Conservation (phyloP, 2,113 vertebrate species). For the Nycticryphes semicollaris region DNA sequence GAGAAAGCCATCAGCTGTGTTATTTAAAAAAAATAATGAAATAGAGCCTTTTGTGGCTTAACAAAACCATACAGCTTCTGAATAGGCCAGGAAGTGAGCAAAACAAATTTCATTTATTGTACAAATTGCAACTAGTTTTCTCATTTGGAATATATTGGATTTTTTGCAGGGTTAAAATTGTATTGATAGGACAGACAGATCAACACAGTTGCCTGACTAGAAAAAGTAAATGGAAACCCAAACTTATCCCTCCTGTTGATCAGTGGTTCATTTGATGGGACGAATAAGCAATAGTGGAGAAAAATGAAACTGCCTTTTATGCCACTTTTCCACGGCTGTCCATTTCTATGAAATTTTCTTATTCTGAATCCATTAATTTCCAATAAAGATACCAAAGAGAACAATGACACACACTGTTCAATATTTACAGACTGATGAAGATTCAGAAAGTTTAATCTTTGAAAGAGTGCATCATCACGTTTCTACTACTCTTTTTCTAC, state of each 20-base stretch:
- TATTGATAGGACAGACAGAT: not conserved
- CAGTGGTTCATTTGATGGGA: not conserved
- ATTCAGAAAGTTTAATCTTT: not conserved
- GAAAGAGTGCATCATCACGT: not conserved
- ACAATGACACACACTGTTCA: fast-evolving
- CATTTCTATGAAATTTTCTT: not conserved
- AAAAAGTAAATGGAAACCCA: not conserved
- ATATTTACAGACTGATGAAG: not conserved
- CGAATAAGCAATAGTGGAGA: not conserved
- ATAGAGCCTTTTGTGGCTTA: not conserved
- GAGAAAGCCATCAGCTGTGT: not conserved
- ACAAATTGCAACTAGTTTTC: not conserved
- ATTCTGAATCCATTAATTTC: not conserved
- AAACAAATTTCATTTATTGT: not conserved
- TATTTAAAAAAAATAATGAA: not conserved
- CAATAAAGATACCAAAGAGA: not conserved
- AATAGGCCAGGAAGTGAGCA: not conserved
- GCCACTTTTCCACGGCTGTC: not conserved
- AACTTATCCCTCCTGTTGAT: not conserved
- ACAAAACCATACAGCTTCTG: not conserved
- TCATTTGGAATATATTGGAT: not conserved
- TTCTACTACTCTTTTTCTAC: not conserved
- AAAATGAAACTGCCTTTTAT: not conserved
- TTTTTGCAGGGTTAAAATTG: not conserved
- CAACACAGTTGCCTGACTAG: not conserved